Percentiles rank a stretch among this genome's conserved stretches.
Conservation (phyloP, 2,113 vertebrate species). For the Catharus bicknelli region DNA sequence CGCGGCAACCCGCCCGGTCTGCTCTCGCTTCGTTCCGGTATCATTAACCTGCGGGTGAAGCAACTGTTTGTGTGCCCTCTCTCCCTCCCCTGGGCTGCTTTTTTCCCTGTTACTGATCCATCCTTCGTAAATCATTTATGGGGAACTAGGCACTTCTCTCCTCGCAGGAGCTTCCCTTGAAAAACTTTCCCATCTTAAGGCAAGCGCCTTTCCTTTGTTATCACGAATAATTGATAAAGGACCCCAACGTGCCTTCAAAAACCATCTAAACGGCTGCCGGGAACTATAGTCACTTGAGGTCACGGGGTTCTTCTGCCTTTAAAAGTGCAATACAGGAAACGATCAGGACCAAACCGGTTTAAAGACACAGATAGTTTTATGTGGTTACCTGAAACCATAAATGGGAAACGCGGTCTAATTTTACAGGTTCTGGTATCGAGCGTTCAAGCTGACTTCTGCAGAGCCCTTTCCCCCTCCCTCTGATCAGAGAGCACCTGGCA, state of each 20-base stretch:
- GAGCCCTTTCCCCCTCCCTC: not conserved
- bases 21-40: not conserved
- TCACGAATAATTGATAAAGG: constrained; percentile 33
- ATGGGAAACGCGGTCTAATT: constrained; percentile 10
- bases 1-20: not conserved
- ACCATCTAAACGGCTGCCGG: constrained; percentile 32
- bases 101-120: constrained; percentile 32
- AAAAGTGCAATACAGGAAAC: constrained; percentile 51
- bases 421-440: not conserved
- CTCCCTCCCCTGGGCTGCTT: not conserved
- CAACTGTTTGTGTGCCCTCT: not conserved
- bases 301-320: constrained; percentile 25
- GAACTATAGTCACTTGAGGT: constrained; percentile 26
- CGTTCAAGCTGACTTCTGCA: not conserved
- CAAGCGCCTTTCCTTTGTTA: constrained; percentile 31
- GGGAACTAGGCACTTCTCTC: constrained; percentile 9
- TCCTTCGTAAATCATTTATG: constrained; percentile 58
- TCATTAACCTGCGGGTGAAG: constrained; percentile 30
- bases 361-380: constrained; percentile 44
- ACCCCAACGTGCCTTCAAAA: constrained; percentile 40
- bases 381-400: constrained; percentile 39
- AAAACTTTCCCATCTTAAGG: constrained; percentile 48
- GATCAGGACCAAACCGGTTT: constrained; percentile 44
- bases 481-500: not conserved
- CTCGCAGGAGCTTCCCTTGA: constrained; percentile 32